Evolutionary conservation across 2,113 vertebrate genomes (phyloP).

Genomic region (Gopherus evgoodei): DNA sequence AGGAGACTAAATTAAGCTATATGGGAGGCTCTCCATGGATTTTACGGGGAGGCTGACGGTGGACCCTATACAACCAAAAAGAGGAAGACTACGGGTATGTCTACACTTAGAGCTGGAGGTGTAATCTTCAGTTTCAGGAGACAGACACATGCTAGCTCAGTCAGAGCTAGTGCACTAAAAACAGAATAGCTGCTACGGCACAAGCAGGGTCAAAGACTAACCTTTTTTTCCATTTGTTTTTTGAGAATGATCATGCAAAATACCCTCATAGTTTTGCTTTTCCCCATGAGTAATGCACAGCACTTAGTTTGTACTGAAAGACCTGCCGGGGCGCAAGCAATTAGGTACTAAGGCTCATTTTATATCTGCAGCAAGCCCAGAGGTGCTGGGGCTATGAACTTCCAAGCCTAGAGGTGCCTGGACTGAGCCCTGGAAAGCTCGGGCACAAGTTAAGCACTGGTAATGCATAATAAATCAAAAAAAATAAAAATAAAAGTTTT

Average conservation of each 20-base stretch:
- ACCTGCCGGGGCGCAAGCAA: no score
- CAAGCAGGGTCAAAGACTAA: background rate
- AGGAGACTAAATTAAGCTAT: background rate
- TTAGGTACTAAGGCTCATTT: no score
- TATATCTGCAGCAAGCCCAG: no score
- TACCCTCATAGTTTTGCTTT: background rate
- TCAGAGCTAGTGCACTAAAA: background rate
- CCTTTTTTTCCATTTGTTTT: background rate
- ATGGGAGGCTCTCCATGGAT: background rate
- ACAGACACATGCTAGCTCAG: background rate
- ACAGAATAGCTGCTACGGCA: background rate
- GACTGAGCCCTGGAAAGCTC: no score
- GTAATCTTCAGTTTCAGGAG: background rate
- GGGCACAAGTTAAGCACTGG: no score
- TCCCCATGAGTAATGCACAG: background rate
- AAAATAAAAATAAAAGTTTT: background rate
- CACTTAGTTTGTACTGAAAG: no score
- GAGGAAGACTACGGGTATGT: background rate
- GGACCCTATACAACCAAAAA: background rate
- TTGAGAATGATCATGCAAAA: background rate
- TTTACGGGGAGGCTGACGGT: background rate
- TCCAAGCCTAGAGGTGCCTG: no score
- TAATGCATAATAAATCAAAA: background rate
- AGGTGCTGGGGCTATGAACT: no score
- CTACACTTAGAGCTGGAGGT: background rate